phyloP scores from a whole-genome alignment of 2,113 vertebrate genomes.

The Trogon surrucura region DNA sequence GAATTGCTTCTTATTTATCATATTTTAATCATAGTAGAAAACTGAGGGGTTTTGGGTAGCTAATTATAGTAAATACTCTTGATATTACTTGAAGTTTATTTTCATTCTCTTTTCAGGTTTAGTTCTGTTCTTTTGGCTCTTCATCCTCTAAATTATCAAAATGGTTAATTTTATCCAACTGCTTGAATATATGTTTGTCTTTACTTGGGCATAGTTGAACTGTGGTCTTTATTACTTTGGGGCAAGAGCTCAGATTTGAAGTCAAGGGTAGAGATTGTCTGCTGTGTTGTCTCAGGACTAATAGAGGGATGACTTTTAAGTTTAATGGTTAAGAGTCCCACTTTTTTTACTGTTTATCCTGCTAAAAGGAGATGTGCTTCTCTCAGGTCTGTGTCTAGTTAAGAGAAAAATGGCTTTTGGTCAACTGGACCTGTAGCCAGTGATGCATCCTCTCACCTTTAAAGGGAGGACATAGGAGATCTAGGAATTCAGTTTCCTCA shows the following conservation, averaged over 20 bases:
- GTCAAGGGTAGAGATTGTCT: background rate
- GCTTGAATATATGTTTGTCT: background rate
- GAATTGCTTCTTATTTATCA: conserved; percentile 7
- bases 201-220: background rate
- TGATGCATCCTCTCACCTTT: background rate
- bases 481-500: background rate
- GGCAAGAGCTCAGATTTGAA: background rate
- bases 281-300: background rate
- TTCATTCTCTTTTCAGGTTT: background rate
- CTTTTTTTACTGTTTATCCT: background rate
- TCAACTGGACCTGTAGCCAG: background rate
- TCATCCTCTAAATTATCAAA: background rate
- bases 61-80: background rate
- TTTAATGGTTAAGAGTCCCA: background rate
- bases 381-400: background rate
- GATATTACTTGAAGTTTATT: background rate
- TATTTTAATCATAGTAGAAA: conserved; percentile 23
- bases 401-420: background rate
- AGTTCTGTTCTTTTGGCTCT: background rate
- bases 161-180: background rate
- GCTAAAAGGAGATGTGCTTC: background rate
- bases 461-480: background rate
- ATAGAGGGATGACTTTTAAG: background rate
- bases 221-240: background rate
- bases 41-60: background rate